Conservation (phyloP, 2,888 invertebrate species). For the Syrphus vitripennis region DNA sequence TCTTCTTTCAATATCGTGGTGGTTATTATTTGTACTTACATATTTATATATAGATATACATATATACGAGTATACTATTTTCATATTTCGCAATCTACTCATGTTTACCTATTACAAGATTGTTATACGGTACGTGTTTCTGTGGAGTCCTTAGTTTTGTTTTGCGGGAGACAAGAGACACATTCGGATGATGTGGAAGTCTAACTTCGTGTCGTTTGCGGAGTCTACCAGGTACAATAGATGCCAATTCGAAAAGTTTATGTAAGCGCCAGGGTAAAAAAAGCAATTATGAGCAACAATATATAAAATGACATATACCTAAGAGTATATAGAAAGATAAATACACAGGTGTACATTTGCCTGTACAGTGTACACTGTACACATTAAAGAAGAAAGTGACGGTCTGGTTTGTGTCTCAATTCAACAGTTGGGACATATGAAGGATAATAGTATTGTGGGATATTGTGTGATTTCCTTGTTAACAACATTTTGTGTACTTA, state of each 20-base stretch:
- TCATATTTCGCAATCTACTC: conserved; percentile 41
- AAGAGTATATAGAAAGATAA: background rate
- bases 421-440: conserved; percentile 66
- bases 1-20: background rate
- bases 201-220: background rate
- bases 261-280: conserved; percentile 39
- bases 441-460: conserved; percentile 48
- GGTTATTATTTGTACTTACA: background rate
- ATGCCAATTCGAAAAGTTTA: conserved; percentile 28
- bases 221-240: background rate
- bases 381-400: conserved; percentile 31
- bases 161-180: conserved; percentile 16
- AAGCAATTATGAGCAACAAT: conserved; percentile 41
- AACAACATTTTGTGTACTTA: conserved; percentile 59
- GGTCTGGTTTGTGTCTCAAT: conserved; percentile 44
- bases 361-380: background rate
- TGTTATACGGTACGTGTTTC: conserved; percentile 14
- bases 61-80: conserved; percentile 34
- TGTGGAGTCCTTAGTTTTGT: conserved; percentile 3
- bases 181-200: conserved; percentile 12
- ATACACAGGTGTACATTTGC: conserved; percentile 25
- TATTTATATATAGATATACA: background rate
- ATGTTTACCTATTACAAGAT: conserved; percentile 34
- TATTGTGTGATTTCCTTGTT: conserved; percentile 59
- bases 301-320: background rate